Evolutionary conservation across 2,797 vertebrate species (phyloP), one percentile per base, ranked within the genome.

Genomic region (Premnoplex brunnescens): DNA sequence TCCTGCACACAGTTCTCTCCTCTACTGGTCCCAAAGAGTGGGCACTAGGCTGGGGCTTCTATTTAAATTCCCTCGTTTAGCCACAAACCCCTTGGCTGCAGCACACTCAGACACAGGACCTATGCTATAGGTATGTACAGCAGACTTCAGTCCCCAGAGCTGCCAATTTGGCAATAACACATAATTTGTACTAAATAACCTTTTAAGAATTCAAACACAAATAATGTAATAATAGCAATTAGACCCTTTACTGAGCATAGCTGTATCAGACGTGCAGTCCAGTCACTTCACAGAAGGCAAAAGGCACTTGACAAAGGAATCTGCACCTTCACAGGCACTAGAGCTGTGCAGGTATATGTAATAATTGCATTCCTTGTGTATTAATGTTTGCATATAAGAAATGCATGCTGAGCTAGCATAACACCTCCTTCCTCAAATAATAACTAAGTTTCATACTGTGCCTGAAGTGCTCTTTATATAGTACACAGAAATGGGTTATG

Each of bases 381-480:
- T 93, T 96, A 95, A 83, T 95, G 93, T 95, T 97, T 97, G 92
- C 91, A 96, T 91, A 88, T 95, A 93, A 91, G 91, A 96, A 97
- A 95, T 39, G 83, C 95, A 95, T 79, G 91, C 96, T 96, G 96
- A 97, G 95, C 91, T 96, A 93, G 75, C 85, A 94, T 66, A 89
- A 85, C 88, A 86, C 95, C 96, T 91, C 95, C 94, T 92, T 94
- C 91, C 93, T 95, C 89, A 96, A 96, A 96, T 93, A 97, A 96
- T 87, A 96, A 92, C 85, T 81, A 96, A 93, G 73, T 96, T 96
- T 95, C 91, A 96, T 88, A 95, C 95, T 96, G 95, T 96, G 95
- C 79, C 88, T 95, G 83, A 96, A 97, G 94, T 96, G 87, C 81
- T 97, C 91, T 96, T 97, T 96, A 96, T 96, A 95, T 88, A 94